These are phyloP conservation scores for Epizoanthus scotinus DNA, from an alignment of 92 coral and sea anemone species.

Conservation along the genomic window DNA sequence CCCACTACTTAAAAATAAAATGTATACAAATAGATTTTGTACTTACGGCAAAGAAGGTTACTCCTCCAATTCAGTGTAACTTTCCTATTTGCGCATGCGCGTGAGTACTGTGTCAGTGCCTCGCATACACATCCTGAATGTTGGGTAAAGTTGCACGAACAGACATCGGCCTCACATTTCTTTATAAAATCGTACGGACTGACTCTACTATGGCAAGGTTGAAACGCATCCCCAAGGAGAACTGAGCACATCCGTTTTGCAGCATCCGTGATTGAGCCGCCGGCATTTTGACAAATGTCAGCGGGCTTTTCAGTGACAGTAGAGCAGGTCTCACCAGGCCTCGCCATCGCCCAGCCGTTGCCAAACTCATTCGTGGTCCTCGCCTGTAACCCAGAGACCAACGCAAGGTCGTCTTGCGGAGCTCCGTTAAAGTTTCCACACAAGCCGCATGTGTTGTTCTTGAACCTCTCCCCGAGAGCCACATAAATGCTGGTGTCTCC, in stretches of 20 bases:
- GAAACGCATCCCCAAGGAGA: conserved; percentile 53
- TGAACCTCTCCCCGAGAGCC: conserved; percentile 46
- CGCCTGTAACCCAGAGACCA: conserved; percentile 54
- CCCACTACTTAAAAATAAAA: not conserved
- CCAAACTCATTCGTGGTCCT: conserved; percentile 61
- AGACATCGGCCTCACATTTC: conserved; percentile 74
- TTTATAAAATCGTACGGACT: conserved; percentile 59
- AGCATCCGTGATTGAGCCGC: conserved; percentile 36
- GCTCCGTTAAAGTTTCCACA: conserved; percentile 79
- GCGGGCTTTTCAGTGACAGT: conserved; percentile 38
- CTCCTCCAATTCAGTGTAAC: conserved; percentile 70
- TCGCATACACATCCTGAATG: conserved; percentile 75
- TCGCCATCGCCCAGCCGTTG: conserved; percentile 68
- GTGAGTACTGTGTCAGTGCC: conserved; percentile 76
- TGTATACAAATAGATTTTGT: not conserved
- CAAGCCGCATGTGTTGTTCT: conserved; percentile 72
- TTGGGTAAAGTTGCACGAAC: conserved; percentile 67
- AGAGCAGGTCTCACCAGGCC: conserved; percentile 55
- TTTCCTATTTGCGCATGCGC: conserved; percentile 79
- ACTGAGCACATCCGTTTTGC: conserved; percentile 66
- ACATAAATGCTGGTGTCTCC: conserved; percentile 64
- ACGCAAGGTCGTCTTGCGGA: conserved; percentile 62
- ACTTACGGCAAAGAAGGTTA: conserved; percentile 75
- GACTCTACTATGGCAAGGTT: conserved; percentile 55
- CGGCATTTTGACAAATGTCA: conserved; percentile 53